Evolutionary conservation across 2,797 vertebrate genomes (phyloP).

Genomic region (Hipposideros larvatus): DNA sequence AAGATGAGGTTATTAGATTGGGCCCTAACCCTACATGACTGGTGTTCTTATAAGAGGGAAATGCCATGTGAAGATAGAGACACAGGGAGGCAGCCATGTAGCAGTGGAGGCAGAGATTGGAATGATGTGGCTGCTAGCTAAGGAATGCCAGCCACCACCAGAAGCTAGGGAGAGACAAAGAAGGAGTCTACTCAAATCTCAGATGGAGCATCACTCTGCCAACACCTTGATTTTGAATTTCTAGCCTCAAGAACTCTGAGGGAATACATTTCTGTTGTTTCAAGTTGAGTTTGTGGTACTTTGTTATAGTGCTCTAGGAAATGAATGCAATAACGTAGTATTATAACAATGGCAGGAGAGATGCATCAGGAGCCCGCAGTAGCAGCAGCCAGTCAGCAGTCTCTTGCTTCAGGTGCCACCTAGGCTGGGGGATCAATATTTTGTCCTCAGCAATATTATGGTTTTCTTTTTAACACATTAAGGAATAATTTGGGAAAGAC

Average conservation of each 20-base stretch:
- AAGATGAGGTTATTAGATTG: neutral
- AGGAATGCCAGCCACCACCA: neutral
- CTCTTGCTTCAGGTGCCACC: too few relatives aligned
- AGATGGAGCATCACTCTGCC: too few relatives aligned
- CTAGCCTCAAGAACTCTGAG: neutral
- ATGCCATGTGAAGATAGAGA: neutral
- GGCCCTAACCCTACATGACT: neutral
- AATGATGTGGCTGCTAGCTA: neutral
- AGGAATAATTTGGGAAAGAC: neutral
- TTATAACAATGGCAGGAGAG: too few relatives aligned
- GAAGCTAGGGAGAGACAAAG: neutral
- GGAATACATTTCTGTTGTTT: neutral
- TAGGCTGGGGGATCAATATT: too few relatives aligned
- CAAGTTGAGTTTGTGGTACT: neutral
- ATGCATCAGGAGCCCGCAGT: too few relatives aligned
- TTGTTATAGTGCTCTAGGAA: neutral
- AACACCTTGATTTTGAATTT: neutral
- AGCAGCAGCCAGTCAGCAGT: too few relatives aligned
- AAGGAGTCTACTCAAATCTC: neutral
- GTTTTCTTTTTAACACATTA: conserved; percentile 1
- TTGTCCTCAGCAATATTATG: neutral
- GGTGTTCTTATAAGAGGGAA: neutral
- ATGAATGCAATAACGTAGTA: too few relatives aligned
- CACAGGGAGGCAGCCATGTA: neutral
- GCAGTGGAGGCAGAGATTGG: neutral